Conservation (phyloP, 2,797 vertebrate species). For the Paedocypris micromegethes region DNA sequence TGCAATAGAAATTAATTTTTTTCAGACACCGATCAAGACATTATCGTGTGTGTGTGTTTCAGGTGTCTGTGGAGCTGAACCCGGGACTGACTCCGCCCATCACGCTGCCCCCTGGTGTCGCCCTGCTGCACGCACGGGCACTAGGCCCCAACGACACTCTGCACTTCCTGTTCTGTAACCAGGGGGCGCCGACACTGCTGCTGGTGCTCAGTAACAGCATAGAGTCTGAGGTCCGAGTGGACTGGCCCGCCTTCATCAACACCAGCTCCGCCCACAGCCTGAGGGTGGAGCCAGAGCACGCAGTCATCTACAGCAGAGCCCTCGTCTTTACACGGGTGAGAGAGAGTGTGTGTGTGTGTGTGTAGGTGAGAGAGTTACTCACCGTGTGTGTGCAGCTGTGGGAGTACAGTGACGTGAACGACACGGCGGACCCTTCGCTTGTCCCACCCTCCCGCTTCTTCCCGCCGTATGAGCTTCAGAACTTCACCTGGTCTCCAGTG, state of each 20-base stretch:
- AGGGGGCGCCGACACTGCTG: slow-evolving; percentile 74
- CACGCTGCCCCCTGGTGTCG: slow-evolving; percentile 46
- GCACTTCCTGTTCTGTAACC: slow-evolving; percentile 81
- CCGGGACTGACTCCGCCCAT: slow-evolving; percentile 49
- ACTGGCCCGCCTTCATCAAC: slow-evolving; percentile 74
- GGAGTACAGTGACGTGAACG: slow-evolving; percentile 72
- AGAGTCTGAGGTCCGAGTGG: slow-evolving; percentile 64
- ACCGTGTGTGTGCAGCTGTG: slow-evolving; percentile 65
- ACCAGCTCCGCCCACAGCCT: slow-evolving; percentile 59
- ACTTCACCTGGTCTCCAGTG: slow-evolving; percentile 74
- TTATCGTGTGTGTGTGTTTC: neutral
- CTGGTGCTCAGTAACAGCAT: slow-evolving; percentile 71
- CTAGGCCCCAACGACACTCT: slow-evolving; percentile 74
- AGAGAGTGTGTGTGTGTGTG: neutral
- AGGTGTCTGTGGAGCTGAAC: slow-evolving; percentile 75
- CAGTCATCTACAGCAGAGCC: slow-evolving; percentile 67
- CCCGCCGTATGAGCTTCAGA: slow-evolving; percentile 70
- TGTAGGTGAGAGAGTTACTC: neutral
- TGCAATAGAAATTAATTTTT: neutral
- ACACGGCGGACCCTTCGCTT: slow-evolving; percentile 41
- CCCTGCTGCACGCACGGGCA: slow-evolving; percentile 76
- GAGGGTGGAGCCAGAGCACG: slow-evolving; percentile 71
- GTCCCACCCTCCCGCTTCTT: slow-evolving; percentile 58
- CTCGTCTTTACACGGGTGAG: slow-evolving; percentile 78
- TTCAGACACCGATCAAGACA: neutral